Evolutionary conservation across 1,140 invertebrate species (phyloP), one percentile per base, ranked within the genome.

Genomic region (Luehdorfia chinensis): DNA sequence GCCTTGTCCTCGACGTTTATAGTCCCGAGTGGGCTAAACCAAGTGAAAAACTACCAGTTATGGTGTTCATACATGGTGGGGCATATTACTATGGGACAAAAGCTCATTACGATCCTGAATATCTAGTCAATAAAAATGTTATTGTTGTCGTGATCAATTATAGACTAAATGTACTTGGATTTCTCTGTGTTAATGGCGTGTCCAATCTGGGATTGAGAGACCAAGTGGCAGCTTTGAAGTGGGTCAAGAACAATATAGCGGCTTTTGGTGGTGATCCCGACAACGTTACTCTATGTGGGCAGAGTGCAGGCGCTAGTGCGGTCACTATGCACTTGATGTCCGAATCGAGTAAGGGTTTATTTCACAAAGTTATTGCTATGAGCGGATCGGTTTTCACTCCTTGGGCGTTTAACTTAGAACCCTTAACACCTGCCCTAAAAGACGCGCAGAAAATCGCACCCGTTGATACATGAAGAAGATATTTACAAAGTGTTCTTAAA

Each of bases 11-110:
- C 1, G 76, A 85, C 52, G 63, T 84, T 0, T 73, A 73, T 19
- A 47, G 61, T 1, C 78, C 78, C 1, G 51, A 55, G 4, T 16
- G 21, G 16, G 37, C 55, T 0, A 28, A 41, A 0, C 33, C 49
- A 1, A 27, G 23, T 0, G 15, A 51, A 12, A 64, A 48, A 5
- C 47, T 75, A 4, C 84, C 91, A 0, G 90, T 92, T 0, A 87
- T 93, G 75, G 85, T 93, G 1, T 92, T 85, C 72, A 75, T 93
- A 8, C 90, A 92, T 53, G 89, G 89, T 2, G 91, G 91, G 30
- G 50, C 55, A 1, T 91, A 90, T 39, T 81, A 76, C 52, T 85
- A 88, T 27, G 88, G 87, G 3, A 85, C 87, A 18, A 85, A 88
- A 31, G 67, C 74, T 18, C 39, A 89, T 1, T 90, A 87, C 44